Conservation (phyloP, 2,113 vertebrate species). For the Calidris pugnax region DNA sequence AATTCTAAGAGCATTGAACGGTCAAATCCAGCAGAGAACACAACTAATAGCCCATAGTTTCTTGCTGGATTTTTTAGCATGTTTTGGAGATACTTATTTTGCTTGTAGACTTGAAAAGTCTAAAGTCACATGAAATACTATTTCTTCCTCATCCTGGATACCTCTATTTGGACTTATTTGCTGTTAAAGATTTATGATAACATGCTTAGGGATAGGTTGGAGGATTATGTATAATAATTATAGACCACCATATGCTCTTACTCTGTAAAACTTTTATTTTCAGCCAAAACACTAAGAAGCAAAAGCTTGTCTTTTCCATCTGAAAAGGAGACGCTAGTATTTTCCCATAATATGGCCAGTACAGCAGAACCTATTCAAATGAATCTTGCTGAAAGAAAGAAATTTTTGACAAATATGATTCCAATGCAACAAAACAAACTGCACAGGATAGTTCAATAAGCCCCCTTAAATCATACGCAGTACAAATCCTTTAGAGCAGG, state of each 20-base stretch:
- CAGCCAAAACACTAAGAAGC: background rate
- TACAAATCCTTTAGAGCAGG: constrained; percentile 5
- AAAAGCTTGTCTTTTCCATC: background rate
- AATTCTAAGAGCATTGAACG: background rate
- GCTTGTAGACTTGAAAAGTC: background rate
- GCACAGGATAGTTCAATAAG: background rate
- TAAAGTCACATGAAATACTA: background rate
- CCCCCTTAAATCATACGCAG: constrained; percentile 25
- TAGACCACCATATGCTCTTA: background rate
- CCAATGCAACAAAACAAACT: background rate
- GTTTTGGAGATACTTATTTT: background rate
- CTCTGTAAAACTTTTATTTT: background rate
- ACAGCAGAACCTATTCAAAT: background rate
- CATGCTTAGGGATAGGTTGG: background rate
- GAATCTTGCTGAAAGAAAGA: background rate
- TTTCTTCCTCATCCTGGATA: background rate
- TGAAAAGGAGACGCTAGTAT: background rate
- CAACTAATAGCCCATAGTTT: background rate
- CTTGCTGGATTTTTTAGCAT: background rate
- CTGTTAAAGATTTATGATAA: constrained; percentile 25
- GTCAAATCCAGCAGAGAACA: background rate
- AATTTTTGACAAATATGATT: background rate
- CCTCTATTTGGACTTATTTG: background rate
- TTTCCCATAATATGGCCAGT: background rate
- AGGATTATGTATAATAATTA: background rate